A percentile compares a stretch with the other conserved stretches of the same genome.
Conservation (phyloP, 2,113 vertebrate species). For the Chlorodrepanis virens region DNA sequence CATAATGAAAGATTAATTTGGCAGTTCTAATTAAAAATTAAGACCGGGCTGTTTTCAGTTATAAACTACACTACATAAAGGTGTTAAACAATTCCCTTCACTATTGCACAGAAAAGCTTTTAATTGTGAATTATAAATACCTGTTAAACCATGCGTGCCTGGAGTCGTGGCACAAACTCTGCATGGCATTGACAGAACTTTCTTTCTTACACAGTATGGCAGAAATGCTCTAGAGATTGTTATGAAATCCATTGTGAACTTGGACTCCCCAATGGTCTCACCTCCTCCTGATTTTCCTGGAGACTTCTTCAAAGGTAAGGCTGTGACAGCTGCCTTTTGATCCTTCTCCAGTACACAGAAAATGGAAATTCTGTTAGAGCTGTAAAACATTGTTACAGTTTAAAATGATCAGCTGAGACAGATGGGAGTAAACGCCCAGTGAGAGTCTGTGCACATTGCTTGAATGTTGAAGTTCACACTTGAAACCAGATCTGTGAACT, state of each 20-base stretch:
- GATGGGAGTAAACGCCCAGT: neutral
- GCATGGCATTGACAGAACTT: neutral
- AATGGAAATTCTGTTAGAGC: neutral
- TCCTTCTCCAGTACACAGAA: neutral
- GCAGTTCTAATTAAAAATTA: neutral
- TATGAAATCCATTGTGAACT: conserved; percentile 98
- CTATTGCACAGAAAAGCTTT: neutral
- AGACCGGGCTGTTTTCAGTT: neutral
- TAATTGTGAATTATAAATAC: neutral
- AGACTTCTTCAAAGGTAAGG: conserved; percentile 96
- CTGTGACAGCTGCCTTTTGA: neutral
- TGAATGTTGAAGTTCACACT: neutral
- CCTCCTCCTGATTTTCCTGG: conserved; percentile 91
- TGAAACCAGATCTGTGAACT: neutral
- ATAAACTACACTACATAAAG: neutral
- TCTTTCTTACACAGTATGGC: conserved; percentile 82
- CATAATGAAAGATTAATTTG: neutral
- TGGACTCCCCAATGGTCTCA: conserved; percentile 90
- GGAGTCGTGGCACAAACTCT: neutral
- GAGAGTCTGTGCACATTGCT: neutral
- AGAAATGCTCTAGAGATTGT: conserved; percentile 97
- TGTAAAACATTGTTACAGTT: neutral
- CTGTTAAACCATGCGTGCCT: neutral
- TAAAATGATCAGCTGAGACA: neutral
- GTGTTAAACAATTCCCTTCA: neutral